Conservation (phyloP, 2,888 invertebrate species). For the Lycocerus yunnanus region DNA sequence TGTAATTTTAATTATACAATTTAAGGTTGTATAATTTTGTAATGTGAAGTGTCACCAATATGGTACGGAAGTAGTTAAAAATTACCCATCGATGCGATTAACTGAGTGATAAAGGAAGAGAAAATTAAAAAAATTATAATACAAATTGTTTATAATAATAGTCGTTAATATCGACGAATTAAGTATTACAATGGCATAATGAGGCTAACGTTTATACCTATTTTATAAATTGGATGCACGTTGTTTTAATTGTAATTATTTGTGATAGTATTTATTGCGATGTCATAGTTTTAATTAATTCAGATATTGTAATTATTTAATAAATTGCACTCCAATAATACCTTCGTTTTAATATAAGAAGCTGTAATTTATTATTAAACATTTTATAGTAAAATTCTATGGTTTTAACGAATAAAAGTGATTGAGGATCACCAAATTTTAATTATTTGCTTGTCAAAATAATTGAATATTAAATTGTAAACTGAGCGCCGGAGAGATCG, state of each 20-base stretch:
- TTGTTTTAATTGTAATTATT: not conserved
- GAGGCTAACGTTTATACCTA: not conserved
- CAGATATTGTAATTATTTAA: not conserved
- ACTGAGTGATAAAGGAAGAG: not conserved
- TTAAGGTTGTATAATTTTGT: not conserved
- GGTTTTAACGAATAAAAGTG: not conserved
- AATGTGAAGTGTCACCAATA: not conserved
- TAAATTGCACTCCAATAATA: not conserved
- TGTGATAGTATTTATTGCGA: not conserved
- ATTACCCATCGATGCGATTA: not conserved
- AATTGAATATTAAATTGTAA: too few relatives aligned
- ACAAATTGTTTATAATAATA: not conserved
- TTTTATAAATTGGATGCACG: not conserved
- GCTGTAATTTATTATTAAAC: not conserved
- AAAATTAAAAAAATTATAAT: not conserved
- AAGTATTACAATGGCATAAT: not conserved
- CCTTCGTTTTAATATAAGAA: not conserved
- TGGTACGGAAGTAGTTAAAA: not conserved
- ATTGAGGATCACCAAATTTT: not conserved
- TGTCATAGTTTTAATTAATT: not conserved
- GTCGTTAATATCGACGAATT: not conserved
- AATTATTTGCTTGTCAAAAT: not conserved
- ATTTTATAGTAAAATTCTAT: not conserved
- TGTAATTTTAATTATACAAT: not conserved
- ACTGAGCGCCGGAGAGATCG: too few relatives aligned